Evolutionary conservation across 2,113 vertebrate species (phyloP), one percentile per base, ranked within the genome.

Genomic region (Actinemys pallida): DNA sequence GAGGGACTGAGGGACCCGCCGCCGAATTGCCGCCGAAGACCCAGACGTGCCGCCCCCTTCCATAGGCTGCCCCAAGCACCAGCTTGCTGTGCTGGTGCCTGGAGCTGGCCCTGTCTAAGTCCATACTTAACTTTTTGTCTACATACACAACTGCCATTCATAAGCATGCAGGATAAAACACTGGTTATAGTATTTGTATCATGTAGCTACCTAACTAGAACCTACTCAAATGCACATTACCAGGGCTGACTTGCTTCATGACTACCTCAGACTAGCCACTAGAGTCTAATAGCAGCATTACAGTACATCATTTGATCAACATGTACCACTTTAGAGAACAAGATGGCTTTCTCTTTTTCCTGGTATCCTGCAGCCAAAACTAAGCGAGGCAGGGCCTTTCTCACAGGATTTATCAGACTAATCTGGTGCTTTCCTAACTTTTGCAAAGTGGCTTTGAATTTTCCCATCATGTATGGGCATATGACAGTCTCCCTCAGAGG

Each of bases 221-320:
- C 22, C 27, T 81, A 35, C 47, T 86, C 62, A 62, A 62, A 62
- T 65, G 62, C 31, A 65, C 31, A 3, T 92, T 92, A 85, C 49
- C 1, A 19, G 62, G n/a, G 0, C 3, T 35, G 81, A 56, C 53
- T 93, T 91, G 62, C 81, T 94, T 65, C 91, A 78, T 79, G 50
- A 53, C 22, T 65, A 14, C 87, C 83, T 93, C 84, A 85, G 83
- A 16, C 76, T 65, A 88, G 7, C 79, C 90, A 39, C 76, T 83
- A 90, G 84, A 87, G 42, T 78, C 45, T 93, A 90, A 93, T 54
- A 91, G 80, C 57, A 87, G 4, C 57, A 54, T 90, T 92, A 83
- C 27, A 49, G 52, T 45, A 2, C 72, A 92, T 27, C 88, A 92
- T 39, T 54, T 93, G 56, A 92, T 6, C 2, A 16, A 47, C 54